Conservation (phyloP, 2,888 invertebrate species). For the Rotaria macrura region DNA sequence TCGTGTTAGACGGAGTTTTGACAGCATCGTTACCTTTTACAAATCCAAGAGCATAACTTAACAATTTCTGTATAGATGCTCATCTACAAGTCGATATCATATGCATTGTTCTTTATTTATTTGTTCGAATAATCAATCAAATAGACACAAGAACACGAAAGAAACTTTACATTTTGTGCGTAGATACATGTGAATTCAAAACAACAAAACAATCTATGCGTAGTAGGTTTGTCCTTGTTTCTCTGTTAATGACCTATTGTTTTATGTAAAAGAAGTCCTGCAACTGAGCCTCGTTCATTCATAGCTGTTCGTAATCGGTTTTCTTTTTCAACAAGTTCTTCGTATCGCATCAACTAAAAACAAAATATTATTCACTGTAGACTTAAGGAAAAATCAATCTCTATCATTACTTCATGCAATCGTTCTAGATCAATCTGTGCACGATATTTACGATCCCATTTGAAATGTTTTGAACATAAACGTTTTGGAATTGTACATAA, state of each 20-base stretch:
- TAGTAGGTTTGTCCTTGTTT: too few species aligned
- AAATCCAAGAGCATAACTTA: neutral
- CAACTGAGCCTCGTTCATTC: conserved; percentile 73
- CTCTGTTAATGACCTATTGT: conserved; percentile 52
- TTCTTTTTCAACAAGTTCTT: conserved; percentile 85
- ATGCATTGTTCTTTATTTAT: neutral
- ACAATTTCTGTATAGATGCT: neutral
- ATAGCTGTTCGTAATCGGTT: conserved; percentile 65
- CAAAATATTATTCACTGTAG: neutral
- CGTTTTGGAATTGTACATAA: conserved; percentile 80
- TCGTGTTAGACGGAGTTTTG: too few species aligned
- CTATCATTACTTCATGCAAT: conserved; percentile 52
- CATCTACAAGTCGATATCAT: neutral
- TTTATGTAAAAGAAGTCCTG: conserved; percentile 87
- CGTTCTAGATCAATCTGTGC: conserved; percentile 88
- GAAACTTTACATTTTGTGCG: neutral
- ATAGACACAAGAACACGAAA: neutral
- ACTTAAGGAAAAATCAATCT: neutral
- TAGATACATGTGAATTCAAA: neutral
- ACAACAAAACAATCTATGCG: neutral
- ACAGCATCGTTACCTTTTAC: neutral
- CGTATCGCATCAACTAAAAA: conserved; percentile 78
- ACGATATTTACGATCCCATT: conserved; percentile 84
- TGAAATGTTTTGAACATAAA: conserved; percentile 76
- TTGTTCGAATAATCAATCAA: neutral